Base-by-base conservation (phyloP, 2,113 vertebrate genomes). In the Sigmodon hispidus region DNA sequence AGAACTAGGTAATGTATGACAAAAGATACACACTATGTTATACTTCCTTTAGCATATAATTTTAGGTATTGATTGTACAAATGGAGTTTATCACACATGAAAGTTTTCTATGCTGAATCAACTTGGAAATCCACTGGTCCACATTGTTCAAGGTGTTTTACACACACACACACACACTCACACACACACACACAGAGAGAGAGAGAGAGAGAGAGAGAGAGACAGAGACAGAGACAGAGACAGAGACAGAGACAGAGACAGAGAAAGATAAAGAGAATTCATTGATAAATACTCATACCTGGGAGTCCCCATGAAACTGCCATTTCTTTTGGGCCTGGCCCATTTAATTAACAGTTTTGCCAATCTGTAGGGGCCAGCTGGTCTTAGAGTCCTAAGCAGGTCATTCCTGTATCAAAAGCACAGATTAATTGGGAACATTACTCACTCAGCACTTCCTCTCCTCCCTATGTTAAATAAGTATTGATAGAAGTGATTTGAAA, bases 1-100 rank as follows among this genome's bases (percentile, higher is more conserved):
- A 90, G 52, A 24, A 91, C 5, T 76, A 52, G 12, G 19, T n/a
- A 52, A 65, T 26, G 7, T 88, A 15, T 84, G 57, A 48, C 26
- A 83, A 63, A 85, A 75, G 59, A n/a, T 55, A 1, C 5, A 87
- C 8, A 85, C 0, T 26, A 3, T 34, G 36, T 31, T 72, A 63
- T 26, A 67, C 69, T 90, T 90, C 79, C 59, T 94, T 91, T 89
- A 45, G 16, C 43, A 84, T 59, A 77, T 40, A 95, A 34, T 36
- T 48, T 77, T 77, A 48, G 22, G 31, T 0, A 6, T 55, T 83
- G 57, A 73, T 92, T 63, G 83, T 83, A 45, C 36, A 34, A 26
- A 73, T 26, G 10, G 10, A 90, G 75, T 1, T 16, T 83, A 15
- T 81, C 29, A 81, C 0, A 69, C 16, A 69, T 89, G 5, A 61